Conservation (phyloP, 2,888 invertebrate species). For the Leptarthrus brevirostris region DNA sequence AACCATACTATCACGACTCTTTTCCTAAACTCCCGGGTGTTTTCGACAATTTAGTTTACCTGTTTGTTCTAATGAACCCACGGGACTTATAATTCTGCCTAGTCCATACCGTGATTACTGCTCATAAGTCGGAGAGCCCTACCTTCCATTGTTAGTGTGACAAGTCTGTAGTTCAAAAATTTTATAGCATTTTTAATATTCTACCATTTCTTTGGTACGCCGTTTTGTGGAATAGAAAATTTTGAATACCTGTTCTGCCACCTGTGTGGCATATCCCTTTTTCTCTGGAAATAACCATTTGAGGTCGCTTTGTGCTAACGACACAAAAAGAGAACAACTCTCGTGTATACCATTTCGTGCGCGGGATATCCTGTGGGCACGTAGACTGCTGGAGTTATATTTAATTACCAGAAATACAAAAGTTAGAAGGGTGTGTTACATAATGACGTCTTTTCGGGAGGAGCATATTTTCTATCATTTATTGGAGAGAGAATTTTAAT, state of each 20-base stretch:
- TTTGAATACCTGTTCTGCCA: slow-evolving; percentile 3
- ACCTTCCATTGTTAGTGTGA: not conserved
- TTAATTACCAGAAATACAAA: slow-evolving; percentile 28
- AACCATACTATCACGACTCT: not conserved
- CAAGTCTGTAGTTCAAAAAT: not conserved
- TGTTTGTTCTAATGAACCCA: not conserved
- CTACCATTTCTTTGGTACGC: not conserved
- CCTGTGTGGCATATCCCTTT: slow-evolving; percentile 19
- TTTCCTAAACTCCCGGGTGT: not conserved
- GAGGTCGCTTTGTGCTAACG: not conserved
- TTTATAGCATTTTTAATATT: not conserved
- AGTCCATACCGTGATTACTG: not conserved
- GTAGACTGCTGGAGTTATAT: not conserved
- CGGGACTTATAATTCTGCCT: not conserved
- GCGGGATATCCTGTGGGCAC: slow-evolving; percentile 11
- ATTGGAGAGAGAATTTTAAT: not conserved
- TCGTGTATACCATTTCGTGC: slow-evolving; percentile 24
- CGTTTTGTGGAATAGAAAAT: not conserved
- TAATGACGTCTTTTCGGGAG: not conserved
- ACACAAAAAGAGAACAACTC: not conserved
- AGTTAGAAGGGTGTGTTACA: not conserved
- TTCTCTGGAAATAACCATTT: not conserved
- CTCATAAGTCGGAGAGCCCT: not conserved
- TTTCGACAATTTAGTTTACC: not conserved
- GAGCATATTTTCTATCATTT: not conserved